Conservation (phyloP, 2,888 invertebrate genomes). For the Phalera bucephala region DNA sequence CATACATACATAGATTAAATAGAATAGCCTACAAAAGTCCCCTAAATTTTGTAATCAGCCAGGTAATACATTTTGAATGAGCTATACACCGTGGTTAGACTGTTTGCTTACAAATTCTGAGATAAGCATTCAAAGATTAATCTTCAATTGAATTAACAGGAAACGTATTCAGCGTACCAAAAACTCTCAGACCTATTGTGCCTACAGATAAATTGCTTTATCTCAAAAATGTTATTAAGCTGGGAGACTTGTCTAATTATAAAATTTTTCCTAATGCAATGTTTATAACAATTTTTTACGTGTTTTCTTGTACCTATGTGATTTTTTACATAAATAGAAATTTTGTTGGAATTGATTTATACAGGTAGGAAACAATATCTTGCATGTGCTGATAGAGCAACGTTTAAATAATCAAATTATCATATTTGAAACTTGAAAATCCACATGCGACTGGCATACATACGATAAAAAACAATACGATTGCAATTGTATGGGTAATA, state of each 20-base stretch:
- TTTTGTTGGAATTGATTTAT: too few relatives aligned
- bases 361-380: too few relatives aligned
- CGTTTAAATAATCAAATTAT: too few relatives aligned
- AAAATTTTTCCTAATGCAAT: conserved; percentile 8
- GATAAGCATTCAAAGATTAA: conserved; percentile 29
- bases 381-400: too few relatives aligned
- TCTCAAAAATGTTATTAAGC: conserved; percentile 18
- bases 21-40: conserved; percentile 12
- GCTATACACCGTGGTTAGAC: conserved; percentile 21
- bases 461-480: background rate
- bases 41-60: conserved; percentile 24
- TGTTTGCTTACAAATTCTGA: conserved; percentile 21
- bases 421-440: too few relatives aligned
- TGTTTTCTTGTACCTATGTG: too few relatives aligned
- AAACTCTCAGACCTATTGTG: conserved; percentile 28
- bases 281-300: too few relatives aligned
- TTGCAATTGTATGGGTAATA: background rate
- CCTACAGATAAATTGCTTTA: conserved; percentile 19
- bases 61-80: conserved; percentile 26
- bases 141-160: conserved; percentile 28
- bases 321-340: background rate
- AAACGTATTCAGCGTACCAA: conserved; percentile 17
- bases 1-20: conserved; percentile 13
- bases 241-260: conserved; percentile 9
- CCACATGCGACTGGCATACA: too few relatives aligned